These are phyloP conservation scores for Carcina quercana DNA, from an alignment of 2,888 invertebrate species.

Conservation along the genomic window DNA sequence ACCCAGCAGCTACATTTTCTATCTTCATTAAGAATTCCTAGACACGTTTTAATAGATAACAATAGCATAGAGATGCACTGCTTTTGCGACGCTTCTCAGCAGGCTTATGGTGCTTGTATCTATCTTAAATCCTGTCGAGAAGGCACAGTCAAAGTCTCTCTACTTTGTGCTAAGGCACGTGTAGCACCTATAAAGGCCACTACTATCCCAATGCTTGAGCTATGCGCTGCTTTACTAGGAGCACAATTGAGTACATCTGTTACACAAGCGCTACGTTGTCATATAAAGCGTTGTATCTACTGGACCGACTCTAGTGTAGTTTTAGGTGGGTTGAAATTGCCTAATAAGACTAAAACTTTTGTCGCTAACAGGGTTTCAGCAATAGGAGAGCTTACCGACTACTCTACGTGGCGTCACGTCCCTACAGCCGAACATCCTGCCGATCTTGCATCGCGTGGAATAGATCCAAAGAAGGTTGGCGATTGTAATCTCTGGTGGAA, in stretches of 20 bases:
- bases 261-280: background rate
- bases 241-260: background rate
- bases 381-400: background rate
- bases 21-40: conserved; percentile 3
- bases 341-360: conserved; percentile 1
- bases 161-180: conserved; percentile 4
- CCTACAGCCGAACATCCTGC: background rate
- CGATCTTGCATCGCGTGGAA: background rate
- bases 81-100: conserved; percentile 6
- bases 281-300: background rate
- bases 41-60: no score
- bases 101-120: conserved; percentile 4
- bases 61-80: conserved; percentile 7
- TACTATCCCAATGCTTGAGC: conserved; percentile 14
- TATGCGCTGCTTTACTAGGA: conserved; percentile 11
- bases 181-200: conserved; percentile 11
- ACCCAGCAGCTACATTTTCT: background rate
- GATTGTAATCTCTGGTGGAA: background rate
- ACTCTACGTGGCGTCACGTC: conserved; percentile 1
- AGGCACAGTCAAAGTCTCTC: background rate
- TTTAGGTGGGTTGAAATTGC: background rate
- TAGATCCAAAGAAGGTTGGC: background rate
- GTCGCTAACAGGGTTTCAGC: background rate
- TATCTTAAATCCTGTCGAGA: conserved; percentile 5
- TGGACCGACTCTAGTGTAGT: conserved; percentile 4